Evolutionary conservation across 2,113 vertebrate species (phyloP).

Genomic region (Nesoenas mayeri): DNA sequence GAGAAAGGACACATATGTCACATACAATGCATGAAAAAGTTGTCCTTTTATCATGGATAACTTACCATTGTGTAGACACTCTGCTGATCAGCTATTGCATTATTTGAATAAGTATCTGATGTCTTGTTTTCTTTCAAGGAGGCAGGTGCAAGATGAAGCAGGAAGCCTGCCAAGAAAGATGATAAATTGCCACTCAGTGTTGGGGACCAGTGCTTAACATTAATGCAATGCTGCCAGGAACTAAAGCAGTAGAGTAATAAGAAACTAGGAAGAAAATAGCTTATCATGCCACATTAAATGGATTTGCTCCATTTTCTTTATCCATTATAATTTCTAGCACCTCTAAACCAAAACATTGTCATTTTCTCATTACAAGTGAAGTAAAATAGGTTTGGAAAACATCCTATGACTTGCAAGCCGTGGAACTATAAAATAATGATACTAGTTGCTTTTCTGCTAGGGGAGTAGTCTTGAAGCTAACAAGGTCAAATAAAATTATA

Average conservation of each 20-base stretch:
- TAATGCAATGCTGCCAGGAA: constrained; percentile 63
- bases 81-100: constrained; percentile 81
- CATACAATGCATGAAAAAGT: constrained; percentile 76
- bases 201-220: constrained; percentile 61
- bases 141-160: constrained; percentile 84
- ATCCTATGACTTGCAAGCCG: background rate
- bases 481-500: background rate
- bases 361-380: background rate
- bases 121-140: constrained; percentile 78
- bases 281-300: constrained; percentile 37
- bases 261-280: constrained; percentile 60
- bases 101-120: constrained; percentile 84
- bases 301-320: constrained; percentile 9
- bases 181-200: constrained; percentile 77
- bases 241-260: constrained; percentile 61
- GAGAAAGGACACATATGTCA: constrained; percentile 78
- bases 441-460: background rate
- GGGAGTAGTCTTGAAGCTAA: background rate
- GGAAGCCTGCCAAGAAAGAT: constrained; percentile 86
- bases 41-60: constrained; percentile 76
- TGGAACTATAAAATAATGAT: background rate
- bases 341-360: background rate
- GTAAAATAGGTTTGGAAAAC: background rate
- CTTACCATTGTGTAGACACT: constrained; percentile 83
- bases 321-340: background rate